Evolutionary conservation across 2,888 invertebrate genomes (phyloP).

Genomic region (Acanthosepion esculentum): DNA sequence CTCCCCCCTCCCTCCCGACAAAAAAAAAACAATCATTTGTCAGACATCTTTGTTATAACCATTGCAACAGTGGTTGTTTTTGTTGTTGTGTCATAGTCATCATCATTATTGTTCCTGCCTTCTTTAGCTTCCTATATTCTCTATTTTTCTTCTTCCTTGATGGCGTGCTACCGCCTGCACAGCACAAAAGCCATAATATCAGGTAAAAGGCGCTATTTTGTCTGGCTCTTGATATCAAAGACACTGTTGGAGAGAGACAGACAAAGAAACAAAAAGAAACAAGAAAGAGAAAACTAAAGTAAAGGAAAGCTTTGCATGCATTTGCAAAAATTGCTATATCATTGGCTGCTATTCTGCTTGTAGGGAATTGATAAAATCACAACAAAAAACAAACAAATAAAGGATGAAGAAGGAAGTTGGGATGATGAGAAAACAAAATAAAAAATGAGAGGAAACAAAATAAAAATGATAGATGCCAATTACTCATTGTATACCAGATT

Average conservation of each 20-base stretch:
- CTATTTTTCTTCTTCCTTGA: neutral
- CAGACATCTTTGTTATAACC: neutral
- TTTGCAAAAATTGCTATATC: neutral
- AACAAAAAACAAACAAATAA: too few relatives aligned
- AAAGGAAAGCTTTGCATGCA: neutral
- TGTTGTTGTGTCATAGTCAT: neutral
- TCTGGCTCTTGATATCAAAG: neutral
- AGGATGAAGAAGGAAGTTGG: neutral
- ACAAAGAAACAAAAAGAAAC: neutral
- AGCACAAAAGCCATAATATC: neutral
- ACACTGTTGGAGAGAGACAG: neutral
- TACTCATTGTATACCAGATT: neutral
- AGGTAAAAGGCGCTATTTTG: neutral
- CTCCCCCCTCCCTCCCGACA: too few relatives aligned
- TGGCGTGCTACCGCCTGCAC: neutral
- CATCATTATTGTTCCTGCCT: neutral
- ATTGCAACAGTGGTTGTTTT: neutral
- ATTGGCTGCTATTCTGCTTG: neutral
- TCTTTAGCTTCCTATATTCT: neutral
- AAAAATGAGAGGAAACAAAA: neutral
- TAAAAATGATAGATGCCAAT: neutral
- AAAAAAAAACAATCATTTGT: neutral
- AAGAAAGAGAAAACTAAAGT: neutral
- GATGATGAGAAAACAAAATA: neutral
- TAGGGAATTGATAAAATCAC: neutral